These are phyloP conservation scores for Euplexia lucipara DNA, from an alignment of 2,888 invertebrate genomes.

Conservation along the genomic window DNA sequence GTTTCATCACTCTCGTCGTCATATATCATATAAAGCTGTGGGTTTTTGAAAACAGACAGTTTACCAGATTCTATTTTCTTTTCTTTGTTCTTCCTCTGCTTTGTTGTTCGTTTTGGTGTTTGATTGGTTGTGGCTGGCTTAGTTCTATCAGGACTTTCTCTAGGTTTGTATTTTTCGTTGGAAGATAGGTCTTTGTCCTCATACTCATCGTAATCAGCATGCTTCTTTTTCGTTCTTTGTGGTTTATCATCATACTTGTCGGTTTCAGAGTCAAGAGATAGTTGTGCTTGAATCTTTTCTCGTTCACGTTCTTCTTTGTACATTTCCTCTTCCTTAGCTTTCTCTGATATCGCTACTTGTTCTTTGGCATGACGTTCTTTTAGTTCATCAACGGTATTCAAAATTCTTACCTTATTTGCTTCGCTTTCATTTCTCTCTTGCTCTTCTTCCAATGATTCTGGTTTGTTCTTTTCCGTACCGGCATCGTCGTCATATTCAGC, in stretches of 20 bases:
- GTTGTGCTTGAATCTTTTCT: constrained; percentile 64
- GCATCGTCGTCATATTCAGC: constrained; percentile 73
- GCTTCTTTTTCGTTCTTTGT: constrained; percentile 40
- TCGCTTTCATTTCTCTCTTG: constrained; percentile 75
- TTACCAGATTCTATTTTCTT: constrained; percentile 72
- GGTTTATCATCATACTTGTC: constrained; percentile 73
- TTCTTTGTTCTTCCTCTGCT: constrained; percentile 59
- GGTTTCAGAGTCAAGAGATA: constrained; percentile 49
- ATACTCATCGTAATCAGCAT: constrained; percentile 80
- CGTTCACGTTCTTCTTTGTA: constrained; percentile 79
- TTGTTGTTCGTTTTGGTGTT: constrained; percentile 57
- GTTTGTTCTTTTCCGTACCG: constrained; percentile 68
- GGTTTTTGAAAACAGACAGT: constrained; percentile 83
- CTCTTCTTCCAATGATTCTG: constrained; percentile 70
- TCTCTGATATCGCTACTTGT: constrained; percentile 81
- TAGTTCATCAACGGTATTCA: constrained; percentile 83
- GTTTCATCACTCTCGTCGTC: constrained; percentile 74
- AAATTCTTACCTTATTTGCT: constrained; percentile 80
- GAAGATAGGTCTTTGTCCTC: constrained; percentile 70
- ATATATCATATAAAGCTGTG: constrained; percentile 76
- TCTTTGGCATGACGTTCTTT: constrained; percentile 84
- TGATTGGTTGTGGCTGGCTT: constrained; percentile 46
- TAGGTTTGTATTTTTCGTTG: constrained; percentile 76
- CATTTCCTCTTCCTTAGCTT: constrained; percentile 82
- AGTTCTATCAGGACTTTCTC: constrained; percentile 61